phyloP scores from a whole-genome alignment of 2,113 vertebrate genomes.

The Dinomys branickii region DNA sequence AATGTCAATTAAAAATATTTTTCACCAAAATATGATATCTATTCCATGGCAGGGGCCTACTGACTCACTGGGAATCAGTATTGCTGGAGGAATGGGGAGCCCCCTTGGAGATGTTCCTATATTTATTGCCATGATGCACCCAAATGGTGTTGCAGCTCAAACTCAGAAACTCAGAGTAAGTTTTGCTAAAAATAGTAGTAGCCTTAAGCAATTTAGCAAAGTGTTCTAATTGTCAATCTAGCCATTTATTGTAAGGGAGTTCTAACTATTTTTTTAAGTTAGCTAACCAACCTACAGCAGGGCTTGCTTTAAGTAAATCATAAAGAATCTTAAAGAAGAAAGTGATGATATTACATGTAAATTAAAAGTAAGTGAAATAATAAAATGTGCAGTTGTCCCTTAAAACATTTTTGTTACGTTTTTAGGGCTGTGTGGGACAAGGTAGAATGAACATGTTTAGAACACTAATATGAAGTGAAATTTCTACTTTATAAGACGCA shows the following conservation, averaged over 20 bases:
- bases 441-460: background rate
- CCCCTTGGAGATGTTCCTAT: constrained; percentile 97
- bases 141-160: constrained; percentile 94
- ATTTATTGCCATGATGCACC: constrained; percentile 99
- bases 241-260: background rate
- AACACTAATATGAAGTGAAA: background rate
- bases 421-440: background rate
- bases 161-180: constrained; percentile 95
- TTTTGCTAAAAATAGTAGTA: background rate
- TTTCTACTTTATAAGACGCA: background rate
- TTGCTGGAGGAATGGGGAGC: constrained; percentile 97
- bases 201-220: background rate
- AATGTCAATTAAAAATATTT: constrained; percentile 15
- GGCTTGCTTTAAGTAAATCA: background rate
- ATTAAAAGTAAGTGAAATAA: background rate
- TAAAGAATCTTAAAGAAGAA: background rate
- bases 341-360: background rate
- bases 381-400: background rate
- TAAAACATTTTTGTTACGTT: background rate
- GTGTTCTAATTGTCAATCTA: background rate
- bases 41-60: constrained; percentile 86
- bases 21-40: constrained; percentile 2
- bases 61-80: constrained; percentile 96
- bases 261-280: constrained; percentile 21
- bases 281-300: background rate